phyloP scores from a whole-genome alignment of 1,140 invertebrate genomes.

The Anoplolepis gracilipes region DNA sequence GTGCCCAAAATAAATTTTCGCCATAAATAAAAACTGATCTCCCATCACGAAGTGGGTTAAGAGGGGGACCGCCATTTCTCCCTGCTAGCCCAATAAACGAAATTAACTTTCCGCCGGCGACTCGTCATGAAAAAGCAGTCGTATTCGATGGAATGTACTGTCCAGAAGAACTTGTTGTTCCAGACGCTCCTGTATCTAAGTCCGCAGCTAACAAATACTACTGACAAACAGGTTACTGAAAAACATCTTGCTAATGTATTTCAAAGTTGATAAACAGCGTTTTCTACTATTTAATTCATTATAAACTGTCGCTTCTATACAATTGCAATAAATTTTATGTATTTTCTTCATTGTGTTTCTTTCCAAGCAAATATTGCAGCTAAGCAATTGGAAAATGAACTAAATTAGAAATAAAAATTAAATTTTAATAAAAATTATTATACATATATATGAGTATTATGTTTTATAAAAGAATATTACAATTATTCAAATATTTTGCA shows the following conservation, averaged over 20 bases:
- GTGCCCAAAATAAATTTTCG: slow-evolving; percentile 75
- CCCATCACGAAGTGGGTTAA: slow-evolving; percentile 46
- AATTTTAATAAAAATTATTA: too few species aligned
- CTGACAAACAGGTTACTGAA: background rate
- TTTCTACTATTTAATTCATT: background rate
- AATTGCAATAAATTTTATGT: background rate
- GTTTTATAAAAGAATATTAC: too few species aligned
- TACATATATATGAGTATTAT: too few species aligned
- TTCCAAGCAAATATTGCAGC: background rate
- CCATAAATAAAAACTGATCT: slow-evolving; percentile 64
- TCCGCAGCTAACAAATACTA: slow-evolving; percentile 15
- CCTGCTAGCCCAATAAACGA: slow-evolving; percentile 67
- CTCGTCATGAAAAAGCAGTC: slow-evolving; percentile 67
- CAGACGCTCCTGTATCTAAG: background rate
- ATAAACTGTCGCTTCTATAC: background rate
- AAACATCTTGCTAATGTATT: slow-evolving; percentile 4
- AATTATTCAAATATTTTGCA: too few species aligned
- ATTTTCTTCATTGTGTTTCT: background rate
- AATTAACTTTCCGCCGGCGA: slow-evolving; percentile 75
- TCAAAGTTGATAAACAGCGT: background rate
- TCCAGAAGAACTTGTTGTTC: slow-evolving; percentile 37
- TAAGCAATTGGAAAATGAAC: background rate
- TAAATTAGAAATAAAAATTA: background rate
- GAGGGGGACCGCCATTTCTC: background rate
- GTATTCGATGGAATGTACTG: slow-evolving; percentile 64